Percentiles rank a stretch among this genome's conserved stretches.
These are phyloP conservation scores for Cantharis lateralis DNA, from an alignment of 2,888 invertebrate species.

Conservation along the genomic window DNA sequence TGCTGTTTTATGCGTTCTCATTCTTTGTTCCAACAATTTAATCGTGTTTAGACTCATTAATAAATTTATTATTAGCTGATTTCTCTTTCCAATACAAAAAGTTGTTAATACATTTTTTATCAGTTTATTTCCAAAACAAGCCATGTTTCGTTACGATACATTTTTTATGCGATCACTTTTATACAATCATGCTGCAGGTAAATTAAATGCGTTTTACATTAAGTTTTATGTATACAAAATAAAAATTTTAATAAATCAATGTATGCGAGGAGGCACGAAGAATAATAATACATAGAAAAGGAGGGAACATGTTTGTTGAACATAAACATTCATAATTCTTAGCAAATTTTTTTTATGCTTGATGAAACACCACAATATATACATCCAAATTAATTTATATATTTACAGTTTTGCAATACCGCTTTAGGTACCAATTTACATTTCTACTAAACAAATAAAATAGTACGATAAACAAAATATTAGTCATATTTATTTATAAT, in stretches of 20 bases:
- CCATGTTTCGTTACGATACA: background rate
- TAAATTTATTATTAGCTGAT: background rate
- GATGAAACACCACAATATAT: background rate
- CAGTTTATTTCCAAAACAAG: background rate
- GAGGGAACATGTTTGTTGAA: conserved; percentile 17
- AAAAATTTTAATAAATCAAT: conserved; percentile 26
- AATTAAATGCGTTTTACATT: conserved; percentile 17
- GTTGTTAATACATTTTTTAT: background rate
- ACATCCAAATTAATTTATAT: background rate
- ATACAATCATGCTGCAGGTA: conserved; percentile 14
- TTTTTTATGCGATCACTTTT: conserved; percentile 9
- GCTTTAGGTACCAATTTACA: background rate
- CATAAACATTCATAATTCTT: conserved; percentile 27
- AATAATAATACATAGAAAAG: conserved; percentile 24
- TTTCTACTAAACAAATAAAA: background rate
- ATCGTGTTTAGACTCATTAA: background rate
- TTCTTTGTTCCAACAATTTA: background rate
- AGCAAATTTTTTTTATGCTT: conserved; percentile 9
- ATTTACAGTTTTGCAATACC: background rate
- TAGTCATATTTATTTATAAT: background rate
- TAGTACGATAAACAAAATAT: background rate
- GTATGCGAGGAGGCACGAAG: conserved; percentile 9
- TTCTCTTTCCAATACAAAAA: background rate
- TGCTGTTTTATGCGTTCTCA: no score
- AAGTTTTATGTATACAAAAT: conserved; percentile 9